Conservation (phyloP, 2,888 invertebrate genomes). For the Kryphioiulus occultus region DNA sequence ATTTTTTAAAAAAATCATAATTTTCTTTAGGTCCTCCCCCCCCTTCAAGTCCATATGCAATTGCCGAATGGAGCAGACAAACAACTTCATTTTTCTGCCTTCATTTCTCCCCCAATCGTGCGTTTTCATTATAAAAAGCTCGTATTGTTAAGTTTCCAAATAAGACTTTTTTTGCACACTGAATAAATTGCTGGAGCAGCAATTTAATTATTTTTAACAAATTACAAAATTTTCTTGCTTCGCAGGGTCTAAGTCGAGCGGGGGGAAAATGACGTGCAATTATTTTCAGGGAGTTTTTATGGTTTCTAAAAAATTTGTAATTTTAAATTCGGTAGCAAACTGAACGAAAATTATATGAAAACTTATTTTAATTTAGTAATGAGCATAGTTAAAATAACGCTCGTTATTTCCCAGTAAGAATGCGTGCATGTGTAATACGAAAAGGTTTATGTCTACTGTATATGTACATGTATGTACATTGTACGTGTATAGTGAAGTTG, state of each 20-base stretch:
- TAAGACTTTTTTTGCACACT: neutral
- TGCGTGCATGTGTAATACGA: neutral
- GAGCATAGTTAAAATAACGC: neutral
- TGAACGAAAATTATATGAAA: neutral
- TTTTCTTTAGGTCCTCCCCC: neutral
- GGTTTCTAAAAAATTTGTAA: neutral
- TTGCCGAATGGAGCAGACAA: constrained; percentile 6
- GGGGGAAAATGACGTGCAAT: neutral
- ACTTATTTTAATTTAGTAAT: neutral
- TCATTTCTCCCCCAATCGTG: neutral
- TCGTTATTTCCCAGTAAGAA: neutral
- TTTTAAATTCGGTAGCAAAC: neutral
- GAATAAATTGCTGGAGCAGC: constrained; percentile 17
- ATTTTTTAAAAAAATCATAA: neutral
- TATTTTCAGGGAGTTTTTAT: neutral
- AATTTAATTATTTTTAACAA: constrained; percentile 22
- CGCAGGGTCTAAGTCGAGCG: neutral
- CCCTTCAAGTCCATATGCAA: neutral
- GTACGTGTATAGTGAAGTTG: too few species aligned
- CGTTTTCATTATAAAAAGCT: neutral
- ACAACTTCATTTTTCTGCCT: neutral
- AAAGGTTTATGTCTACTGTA: too few species aligned
- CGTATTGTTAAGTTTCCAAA: neutral
- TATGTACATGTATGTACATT: too few species aligned
- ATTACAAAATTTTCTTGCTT: neutral